Evolutionary conservation across 1,140 invertebrate species (phyloP), one percentile per base, ranked within the genome.

Genomic region (Conus ventricosus): DNA sequence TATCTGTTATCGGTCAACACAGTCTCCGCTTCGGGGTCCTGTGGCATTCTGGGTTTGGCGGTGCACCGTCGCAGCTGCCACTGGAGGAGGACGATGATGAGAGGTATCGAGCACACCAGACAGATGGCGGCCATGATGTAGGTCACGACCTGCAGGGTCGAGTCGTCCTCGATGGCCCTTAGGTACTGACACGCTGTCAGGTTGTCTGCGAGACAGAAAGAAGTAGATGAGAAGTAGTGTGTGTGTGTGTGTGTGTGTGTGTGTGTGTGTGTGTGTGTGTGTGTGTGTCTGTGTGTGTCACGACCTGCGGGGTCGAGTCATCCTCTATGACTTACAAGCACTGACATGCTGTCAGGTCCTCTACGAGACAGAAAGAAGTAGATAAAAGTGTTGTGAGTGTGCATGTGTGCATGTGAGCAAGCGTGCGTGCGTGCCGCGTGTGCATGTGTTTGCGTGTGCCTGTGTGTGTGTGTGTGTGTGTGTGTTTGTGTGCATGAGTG

Each of bases 101-200:
- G 88, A 0, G 93, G 93, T 20, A 93, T 5, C 0, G 92, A 55
- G 90, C 94, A 94, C 0, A 93, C 39, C 57, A 90, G 89, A 84
- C 91, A 93, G 13, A 94, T 87, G 15, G 90, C 93, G 3, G 92
- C 93, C 90, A 94, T 91, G 13, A 94, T 89, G 60, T 94, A 94
- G 13, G 93, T 93, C 20, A 94, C 93, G 10, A 93, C 89, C 17
- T 90, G 88, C 75, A 94, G 60, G 17, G 91, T 90, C 39, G 84
- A 84, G 63, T 90, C 81, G 57, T 89, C 60, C 8, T 80, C 60
- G 17, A 90, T 88, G 23, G 88, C 54, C 39, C 92, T 91, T 51
- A 90, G 85, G 84, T 94, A 94, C 54, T 90, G 91, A 92, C 94
- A 94, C 23, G 91, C 88, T 83, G 63, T 91, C 23, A 90, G 85